Conservation (phyloP, 2,797 vertebrate genomes). For the Microctenopoma stevenorrisi region DNA sequence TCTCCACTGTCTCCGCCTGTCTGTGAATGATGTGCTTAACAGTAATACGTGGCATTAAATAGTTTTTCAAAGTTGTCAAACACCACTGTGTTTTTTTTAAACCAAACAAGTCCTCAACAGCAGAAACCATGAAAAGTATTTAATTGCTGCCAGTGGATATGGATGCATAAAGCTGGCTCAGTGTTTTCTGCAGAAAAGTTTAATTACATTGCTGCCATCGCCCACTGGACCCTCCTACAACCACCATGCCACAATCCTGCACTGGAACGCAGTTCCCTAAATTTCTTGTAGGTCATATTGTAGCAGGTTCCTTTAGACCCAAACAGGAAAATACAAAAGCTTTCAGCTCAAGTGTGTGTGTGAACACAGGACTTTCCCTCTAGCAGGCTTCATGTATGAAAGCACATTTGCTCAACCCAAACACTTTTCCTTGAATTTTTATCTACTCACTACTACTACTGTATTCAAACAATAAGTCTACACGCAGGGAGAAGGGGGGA, state of each 20-base stretch:
- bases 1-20: conserved; percentile 36
- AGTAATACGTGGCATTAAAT: conserved; percentile 19
- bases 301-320: conserved; percentile 55
- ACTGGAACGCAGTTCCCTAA: not conserved
- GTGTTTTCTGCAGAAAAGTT: conserved; percentile 35
- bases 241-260: not conserved
- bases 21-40: conserved; percentile 23
- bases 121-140: conserved; percentile 50
- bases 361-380: conserved; percentile 61
- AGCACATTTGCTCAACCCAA: conserved; percentile 58
- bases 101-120: conserved; percentile 26
- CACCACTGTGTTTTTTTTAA: conserved; percentile 38
- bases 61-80: conserved; percentile 41
- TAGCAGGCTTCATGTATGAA: conserved; percentile 41
- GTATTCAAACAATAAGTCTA: conserved; percentile 76
- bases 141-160: conserved; percentile 58
- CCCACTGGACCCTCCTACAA: not conserved
- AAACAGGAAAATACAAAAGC: conserved; percentile 72
- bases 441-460: conserved; percentile 66
- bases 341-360: conserved; percentile 42
- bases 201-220: conserved; percentile 7
- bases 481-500: conserved; percentile 22
- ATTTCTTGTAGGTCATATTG: conserved; percentile 19
- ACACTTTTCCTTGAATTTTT: conserved; percentile 74
- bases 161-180: conserved; percentile 40